These are phyloP conservation scores for Octomys mimax DNA, from an alignment of 2,797 vertebrate genomes.

Conservation along the genomic window DNA sequence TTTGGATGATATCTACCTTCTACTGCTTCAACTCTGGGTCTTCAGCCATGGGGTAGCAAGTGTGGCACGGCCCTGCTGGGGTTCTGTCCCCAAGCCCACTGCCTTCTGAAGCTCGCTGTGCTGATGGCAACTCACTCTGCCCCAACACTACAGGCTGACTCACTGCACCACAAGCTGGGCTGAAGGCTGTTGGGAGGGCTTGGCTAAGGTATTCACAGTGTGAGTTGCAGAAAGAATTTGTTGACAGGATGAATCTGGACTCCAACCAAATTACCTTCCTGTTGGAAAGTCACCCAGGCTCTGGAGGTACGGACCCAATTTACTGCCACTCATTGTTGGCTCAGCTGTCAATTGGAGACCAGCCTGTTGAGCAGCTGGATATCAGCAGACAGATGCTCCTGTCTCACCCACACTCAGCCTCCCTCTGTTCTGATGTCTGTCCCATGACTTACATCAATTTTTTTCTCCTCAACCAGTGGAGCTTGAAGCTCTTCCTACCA, in stretches of 20 bases:
- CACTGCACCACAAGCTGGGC: not conserved
- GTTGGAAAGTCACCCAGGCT: conserved; percentile 50
- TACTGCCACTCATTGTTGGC: not conserved
- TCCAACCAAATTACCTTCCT: conserved; percentile 54
- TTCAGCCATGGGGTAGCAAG: not conserved
- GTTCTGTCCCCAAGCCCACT: not conserved
- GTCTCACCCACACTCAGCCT: not conserved
- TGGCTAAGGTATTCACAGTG: conserved; percentile 46
- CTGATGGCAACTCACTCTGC: not conserved
- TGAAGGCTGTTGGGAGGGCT: not conserved
- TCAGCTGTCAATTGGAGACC: conserved; percentile 31
- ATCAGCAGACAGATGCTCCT: not conserved
- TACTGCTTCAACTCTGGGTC: not conserved
- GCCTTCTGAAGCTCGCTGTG: not conserved
- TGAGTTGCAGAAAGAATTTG: conserved; percentile 48
- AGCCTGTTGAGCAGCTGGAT: conserved; percentile 67
- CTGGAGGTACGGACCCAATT: conserved; percentile 56
- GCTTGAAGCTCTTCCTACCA: conserved; percentile 52
- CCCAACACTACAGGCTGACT: not conserved
- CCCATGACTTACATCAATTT: not conserved
- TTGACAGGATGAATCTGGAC: conserved; percentile 62
- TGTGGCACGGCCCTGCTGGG: not conserved
- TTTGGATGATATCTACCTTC: not conserved
- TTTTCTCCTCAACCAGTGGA: conserved; percentile 4
- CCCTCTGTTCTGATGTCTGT: conserved; percentile 38